A percentile compares a stretch with the other conserved stretches of the same genome.
phyloP scores from a whole-genome alignment of 2,797 vertebrate species.

The Steatocranus sp. region DNA sequence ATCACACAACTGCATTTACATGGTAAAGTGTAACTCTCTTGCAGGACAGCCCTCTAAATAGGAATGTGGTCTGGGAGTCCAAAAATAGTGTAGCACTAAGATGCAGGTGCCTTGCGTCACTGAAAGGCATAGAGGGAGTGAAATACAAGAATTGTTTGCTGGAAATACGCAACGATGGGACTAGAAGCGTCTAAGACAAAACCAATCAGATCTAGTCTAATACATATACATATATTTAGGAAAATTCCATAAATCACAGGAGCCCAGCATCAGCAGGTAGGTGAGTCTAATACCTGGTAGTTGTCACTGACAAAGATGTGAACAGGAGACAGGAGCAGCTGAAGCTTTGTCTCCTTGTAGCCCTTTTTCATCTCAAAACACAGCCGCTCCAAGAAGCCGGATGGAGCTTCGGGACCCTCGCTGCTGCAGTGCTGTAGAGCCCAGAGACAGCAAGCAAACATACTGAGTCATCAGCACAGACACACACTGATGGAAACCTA shows the following conservation, averaged over 20 bases:
- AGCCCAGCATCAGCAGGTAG: neutral
- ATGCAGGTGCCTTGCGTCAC: neutral
- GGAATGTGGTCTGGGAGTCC: neutral
- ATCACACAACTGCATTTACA: neutral
- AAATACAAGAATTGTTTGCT: neutral
- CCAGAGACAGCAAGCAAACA: neutral
- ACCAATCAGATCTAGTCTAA: accelerated
- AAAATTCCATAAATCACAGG: neutral
- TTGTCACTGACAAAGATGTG: slow-evolving; percentile 93
- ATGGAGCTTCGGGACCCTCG: slow-evolving; percentile 91
- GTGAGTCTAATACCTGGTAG: slow-evolving; percentile 83
- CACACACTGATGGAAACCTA: neutral
- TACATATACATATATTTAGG: neutral
- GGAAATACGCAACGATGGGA: accelerated
- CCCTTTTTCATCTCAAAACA: slow-evolving; percentile 99
- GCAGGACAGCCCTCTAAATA: neutral
- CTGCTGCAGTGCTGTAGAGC: slow-evolving; percentile 84
- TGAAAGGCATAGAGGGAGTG: neutral
- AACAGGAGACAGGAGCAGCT: slow-evolving; percentile 91
- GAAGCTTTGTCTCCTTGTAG: slow-evolving; percentile 94
- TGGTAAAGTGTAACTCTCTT: accelerated
- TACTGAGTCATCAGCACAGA: neutral
- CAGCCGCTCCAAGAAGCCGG: slow-evolving; percentile 90
- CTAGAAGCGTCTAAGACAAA: neutral
- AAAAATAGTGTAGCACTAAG: neutral